These are phyloP conservation scores for Reinhardtius hippoglossoides DNA, from an alignment of 2,113 vertebrate genomes.

Conservation along the genomic window DNA sequence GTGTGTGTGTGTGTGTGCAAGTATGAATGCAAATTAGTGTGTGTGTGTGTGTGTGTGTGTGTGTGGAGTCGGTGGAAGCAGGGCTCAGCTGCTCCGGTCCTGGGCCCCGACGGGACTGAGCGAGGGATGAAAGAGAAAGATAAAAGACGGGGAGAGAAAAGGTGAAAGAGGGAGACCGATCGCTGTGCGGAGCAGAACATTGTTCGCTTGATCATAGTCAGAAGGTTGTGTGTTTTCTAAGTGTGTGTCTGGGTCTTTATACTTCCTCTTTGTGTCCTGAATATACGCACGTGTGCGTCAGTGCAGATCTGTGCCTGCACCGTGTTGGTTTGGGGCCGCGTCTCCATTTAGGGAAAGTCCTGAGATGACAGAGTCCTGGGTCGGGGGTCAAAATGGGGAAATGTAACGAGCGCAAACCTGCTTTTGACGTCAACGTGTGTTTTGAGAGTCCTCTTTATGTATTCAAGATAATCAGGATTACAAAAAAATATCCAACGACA, in stretches of 20 bases:
- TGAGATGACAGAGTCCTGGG: not conserved
- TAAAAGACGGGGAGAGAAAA: constrained; percentile 83
- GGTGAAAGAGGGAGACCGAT: constrained; percentile 84
- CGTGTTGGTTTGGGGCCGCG: not conserved
- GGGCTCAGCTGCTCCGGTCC: constrained; percentile 69
- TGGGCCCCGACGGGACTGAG: constrained; percentile 50
- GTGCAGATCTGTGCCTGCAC: not conserved
- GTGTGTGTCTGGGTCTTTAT: not conserved
- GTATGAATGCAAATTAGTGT: constrained; percentile 28
- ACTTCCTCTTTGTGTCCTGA: not conserved
- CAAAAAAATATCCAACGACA: too few relatives aligned
- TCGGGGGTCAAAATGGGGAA: not conserved
- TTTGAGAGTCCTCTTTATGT: not conserved
- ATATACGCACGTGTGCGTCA: not conserved
- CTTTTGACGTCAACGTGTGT: not conserved
- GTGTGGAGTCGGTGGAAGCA: constrained; percentile 23
- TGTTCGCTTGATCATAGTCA: constrained; percentile 88
- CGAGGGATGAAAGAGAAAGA: constrained; percentile 80
- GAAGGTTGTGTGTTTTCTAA: constrained; percentile 62
- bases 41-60: not conserved
- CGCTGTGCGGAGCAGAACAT: constrained; percentile 84
- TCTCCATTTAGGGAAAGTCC: not conserved
- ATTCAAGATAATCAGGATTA: too few relatives aligned
- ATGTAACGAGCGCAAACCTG: not conserved
- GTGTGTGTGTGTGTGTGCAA: constrained; percentile 16